These are phyloP conservation scores for Morpho deidamia DNA, from an alignment of 2,888 invertebrate species.

Conservation along the genomic window DNA sequence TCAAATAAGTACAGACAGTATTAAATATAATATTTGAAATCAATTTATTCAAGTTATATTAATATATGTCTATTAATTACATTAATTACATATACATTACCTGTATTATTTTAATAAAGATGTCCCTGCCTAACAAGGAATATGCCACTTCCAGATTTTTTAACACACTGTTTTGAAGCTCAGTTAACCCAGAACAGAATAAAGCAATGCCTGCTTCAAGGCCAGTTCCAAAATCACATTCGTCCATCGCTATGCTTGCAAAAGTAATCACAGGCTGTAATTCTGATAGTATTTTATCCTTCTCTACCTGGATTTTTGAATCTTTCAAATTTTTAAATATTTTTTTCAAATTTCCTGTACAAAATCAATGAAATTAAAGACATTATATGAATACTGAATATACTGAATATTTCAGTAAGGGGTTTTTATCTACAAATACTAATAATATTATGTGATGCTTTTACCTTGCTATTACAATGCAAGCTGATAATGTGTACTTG, in stretches of 20 bases:
- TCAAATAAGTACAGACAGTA: too few relatives aligned
- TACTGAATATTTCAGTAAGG: too few relatives aligned
- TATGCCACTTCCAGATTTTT: constrained; percentile 87
- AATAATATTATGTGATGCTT: too few relatives aligned
- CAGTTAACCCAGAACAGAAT: constrained; percentile 85
- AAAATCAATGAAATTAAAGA: constrained; percentile 12
- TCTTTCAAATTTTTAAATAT: constrained; percentile 82
- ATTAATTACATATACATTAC: constrained; percentile 37
- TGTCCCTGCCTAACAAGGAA: constrained; percentile 83
- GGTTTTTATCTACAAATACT: too few relatives aligned
- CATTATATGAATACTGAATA: too few relatives aligned
- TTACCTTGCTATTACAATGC: too few relatives aligned
- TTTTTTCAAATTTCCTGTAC: constrained; percentile 82
- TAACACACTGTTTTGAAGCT: constrained; percentile 82
- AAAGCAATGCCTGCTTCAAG: constrained; percentile 92
- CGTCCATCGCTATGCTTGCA: constrained; percentile 94
- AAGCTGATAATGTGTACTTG: too few relatives aligned
- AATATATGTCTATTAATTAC: too few relatives aligned
- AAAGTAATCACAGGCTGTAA: constrained; percentile 90
- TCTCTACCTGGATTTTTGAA: constrained; percentile 77
- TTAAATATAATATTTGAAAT: too few relatives aligned
- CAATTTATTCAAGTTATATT: too few relatives aligned
- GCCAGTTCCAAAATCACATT: constrained; percentile 96
- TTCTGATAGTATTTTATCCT: constrained; percentile 80
- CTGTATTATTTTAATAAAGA: constrained; percentile 85